Base-by-base conservation (phyloP, 1,140 invertebrate genomes). In the Anthonomus grandis region DNA sequence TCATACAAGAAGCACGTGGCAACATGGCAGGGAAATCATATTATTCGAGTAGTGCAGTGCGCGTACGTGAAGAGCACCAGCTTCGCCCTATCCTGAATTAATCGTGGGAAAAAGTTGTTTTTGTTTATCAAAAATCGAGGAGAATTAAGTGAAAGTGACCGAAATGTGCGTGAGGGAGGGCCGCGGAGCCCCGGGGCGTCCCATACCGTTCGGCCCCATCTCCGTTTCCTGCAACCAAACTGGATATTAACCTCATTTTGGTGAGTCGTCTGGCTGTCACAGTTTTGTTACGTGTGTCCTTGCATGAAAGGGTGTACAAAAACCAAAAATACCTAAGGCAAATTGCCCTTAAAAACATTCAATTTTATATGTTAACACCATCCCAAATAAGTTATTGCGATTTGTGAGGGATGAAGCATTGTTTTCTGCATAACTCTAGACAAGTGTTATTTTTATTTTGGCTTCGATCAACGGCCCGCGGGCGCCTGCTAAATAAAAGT, bases 81-180 rank as follows among this genome's bases (percentile, higher is more conserved):
- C 65, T 62, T 65, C 64, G 65, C 65, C 65, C 64, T 65, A 62
- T 61, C 58, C 64, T 60, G 57, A 64, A 67, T 60, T 66, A n/a
- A n/a, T n/a, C n/a, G n/a, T 63, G 63, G 60, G 62, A 54, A 59
- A 57, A 64, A 63, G 63, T 63, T 65, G 64, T 63, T 60, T 65
- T 64, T 66, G 62, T 68, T 68, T 68, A 64, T 68, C 64, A 64
- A 63, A 66, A 64, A 63, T 68, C 66, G 66, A 64, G 64, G 64
- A 61, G 66, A 68, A 65, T 41, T 50, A 44, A 51, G 54, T 58
- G 31, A 38, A 57, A 61, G 31, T 38, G 27, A 17, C 31, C 46
- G 57, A 64, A 63, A 68, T 68, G 64, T 48, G 41, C 17, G 53
- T 53, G 36, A 36, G 50, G 41, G 44, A 51, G 53, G 56, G 38